phyloP scores from a whole-genome alignment of 1,140 invertebrate genomes.

The Caenorhabditis tropicalis region DNA sequence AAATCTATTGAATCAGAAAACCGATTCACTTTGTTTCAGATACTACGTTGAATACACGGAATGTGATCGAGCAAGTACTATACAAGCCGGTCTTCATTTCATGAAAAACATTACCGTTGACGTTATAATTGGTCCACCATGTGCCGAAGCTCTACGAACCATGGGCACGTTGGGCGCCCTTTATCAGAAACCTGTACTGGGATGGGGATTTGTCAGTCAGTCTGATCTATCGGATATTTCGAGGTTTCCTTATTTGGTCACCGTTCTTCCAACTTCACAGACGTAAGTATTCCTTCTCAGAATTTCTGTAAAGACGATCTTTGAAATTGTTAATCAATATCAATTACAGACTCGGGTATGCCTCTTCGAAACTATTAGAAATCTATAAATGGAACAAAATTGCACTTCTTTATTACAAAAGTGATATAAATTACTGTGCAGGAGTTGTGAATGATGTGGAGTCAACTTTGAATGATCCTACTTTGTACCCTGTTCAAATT shows the following conservation, averaged over 20 bases:
- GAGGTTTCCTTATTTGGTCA: neutral
- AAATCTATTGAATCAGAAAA: neutral
- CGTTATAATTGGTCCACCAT: neutral
- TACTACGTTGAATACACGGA: neutral
- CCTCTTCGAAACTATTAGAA: neutral
- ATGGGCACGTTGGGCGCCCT: neutral
- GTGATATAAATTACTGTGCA: neutral
- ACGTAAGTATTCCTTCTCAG: neutral
- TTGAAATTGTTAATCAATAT: neutral
- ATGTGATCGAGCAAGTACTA: neutral
- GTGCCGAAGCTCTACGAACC: neutral
- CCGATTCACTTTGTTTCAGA: neutral
- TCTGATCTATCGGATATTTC: neutral
- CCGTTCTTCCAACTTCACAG: neutral
- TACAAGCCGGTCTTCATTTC: neutral
- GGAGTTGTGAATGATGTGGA: constrained; percentile 14
- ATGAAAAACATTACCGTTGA: neutral
- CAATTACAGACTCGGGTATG: neutral
- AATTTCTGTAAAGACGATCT: neutral
- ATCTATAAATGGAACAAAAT: constrained; percentile 24
- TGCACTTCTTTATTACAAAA: neutral
- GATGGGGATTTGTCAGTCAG: constrained; percentile 18
- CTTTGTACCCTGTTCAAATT: neutral
- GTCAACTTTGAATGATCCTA: neutral
- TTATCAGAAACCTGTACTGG: neutral